These are phyloP conservation scores for Amphilophus citrinellus DNA, from an alignment of 2,113 vertebrate species.

Conservation along the genomic window DNA sequence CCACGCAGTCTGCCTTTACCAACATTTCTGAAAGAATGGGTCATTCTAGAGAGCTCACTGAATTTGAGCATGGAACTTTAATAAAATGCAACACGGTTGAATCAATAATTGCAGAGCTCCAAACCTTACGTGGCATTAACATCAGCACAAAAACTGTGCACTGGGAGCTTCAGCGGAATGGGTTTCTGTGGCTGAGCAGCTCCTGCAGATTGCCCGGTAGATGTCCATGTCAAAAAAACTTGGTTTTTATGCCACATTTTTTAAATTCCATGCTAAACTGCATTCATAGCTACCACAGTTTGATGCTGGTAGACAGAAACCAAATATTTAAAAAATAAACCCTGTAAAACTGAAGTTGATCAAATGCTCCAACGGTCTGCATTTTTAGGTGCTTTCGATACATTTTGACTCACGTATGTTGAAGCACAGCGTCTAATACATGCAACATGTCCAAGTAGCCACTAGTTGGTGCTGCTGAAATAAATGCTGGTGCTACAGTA, in stretches of 20 bases:
- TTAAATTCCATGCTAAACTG: not conserved
- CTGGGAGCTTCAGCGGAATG: not conserved
- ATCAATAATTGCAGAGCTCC: not conserved
- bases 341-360: not conserved
- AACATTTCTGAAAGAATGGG: not conserved
- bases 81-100: not conserved
- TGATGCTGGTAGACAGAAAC: not conserved
- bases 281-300: not conserved
- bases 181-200: not conserved
- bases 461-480: not conserved
- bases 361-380: not conserved
- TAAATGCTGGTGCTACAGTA: not conserved
- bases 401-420: not conserved
- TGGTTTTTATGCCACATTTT: not conserved
- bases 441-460: not conserved
- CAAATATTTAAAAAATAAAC: not conserved
- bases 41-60: not conserved
- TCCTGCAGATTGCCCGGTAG: not conserved
- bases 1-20: not conserved
- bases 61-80: not conserved
- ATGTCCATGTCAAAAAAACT: not conserved
- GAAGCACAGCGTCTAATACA: not conserved
- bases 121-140: not conserved
- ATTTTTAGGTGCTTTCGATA: not conserved
- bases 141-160: not conserved